These are phyloP conservation scores for Hedya salicella DNA, from an alignment of 2,888 invertebrate species.

Conservation along the genomic window DNA sequence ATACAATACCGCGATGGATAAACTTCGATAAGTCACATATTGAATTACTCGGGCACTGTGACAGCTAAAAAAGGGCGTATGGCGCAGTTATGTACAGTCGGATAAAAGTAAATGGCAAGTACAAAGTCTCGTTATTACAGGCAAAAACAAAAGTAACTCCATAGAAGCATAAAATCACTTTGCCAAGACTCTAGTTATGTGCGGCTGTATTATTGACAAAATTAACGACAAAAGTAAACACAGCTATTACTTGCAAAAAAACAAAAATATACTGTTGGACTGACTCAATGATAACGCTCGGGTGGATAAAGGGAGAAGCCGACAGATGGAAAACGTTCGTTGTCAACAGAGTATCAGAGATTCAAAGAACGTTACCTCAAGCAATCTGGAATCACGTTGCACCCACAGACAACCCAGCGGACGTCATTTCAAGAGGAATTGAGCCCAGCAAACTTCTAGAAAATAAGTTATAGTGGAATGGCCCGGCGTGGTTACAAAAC, in stretches of 20 bases:
- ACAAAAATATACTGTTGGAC: slow-evolving; percentile 10
- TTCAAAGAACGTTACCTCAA: no score
- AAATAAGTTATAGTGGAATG: no score
- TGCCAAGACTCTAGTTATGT: slow-evolving; percentile 24
- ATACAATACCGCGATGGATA: neutral
- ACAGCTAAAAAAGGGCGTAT: no score
- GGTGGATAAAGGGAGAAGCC: slow-evolving; percentile 25
- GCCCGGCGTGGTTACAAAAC: no score
- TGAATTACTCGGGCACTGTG: no score
- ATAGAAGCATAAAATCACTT: slow-evolving; percentile 3
- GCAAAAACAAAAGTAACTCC: neutral
- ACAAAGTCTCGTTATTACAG: no score
- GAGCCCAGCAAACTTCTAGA: no score
- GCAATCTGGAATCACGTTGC: neutral
- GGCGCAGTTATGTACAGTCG: no score
- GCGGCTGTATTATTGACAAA: slow-evolving; percentile 23
- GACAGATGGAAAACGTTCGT: slow-evolving; percentile 14
- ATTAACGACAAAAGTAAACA: slow-evolving; percentile 20
- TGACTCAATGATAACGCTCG: slow-evolving; percentile 25
- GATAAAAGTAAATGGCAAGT: no score
- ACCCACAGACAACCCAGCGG: no score
- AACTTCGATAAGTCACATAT: neutral
- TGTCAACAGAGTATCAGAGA: neutral
- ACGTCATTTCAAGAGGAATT: no score
- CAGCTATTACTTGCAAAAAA: slow-evolving; percentile 1